Percentiles rank a stretch among this genome's conserved stretches.
These are phyloP conservation scores for Cantharis flavilabris DNA, from an alignment of 2,888 invertebrate species.

Conservation along the genomic window DNA sequence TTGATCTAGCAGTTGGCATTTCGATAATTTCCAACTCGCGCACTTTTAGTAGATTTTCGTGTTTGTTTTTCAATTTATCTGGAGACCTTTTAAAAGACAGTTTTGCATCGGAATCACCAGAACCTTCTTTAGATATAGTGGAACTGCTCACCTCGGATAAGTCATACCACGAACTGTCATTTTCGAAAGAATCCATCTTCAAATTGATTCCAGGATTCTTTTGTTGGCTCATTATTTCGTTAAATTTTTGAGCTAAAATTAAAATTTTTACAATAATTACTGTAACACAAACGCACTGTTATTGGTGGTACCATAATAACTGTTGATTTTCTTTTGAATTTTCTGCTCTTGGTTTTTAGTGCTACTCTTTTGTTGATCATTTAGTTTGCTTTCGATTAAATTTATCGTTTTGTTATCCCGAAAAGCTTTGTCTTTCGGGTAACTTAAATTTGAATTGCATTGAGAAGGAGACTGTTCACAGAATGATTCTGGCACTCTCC, in stretches of 20 bases:
- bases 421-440: not conserved
- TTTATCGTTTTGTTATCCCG: not conserved
- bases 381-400: not conserved
- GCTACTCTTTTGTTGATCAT: not conserved
- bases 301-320: not conserved
- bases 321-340: not conserved
- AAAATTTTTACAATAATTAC: not conserved
- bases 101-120: not conserved
- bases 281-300: not conserved
- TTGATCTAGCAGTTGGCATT: slow-evolving; percentile 22
- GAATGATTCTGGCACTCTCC: not conserved
- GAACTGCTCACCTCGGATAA: slow-evolving; percentile 28
- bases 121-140: slow-evolving; percentile 8
- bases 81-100: not conserved
- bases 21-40: slow-evolving; percentile 23
- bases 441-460: not conserved
- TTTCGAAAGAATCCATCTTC: not conserved
- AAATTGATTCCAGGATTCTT: not conserved
- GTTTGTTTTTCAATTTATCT: not conserved
- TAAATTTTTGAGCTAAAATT: not conserved
- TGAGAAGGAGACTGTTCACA: not conserved
- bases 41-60: not conserved
- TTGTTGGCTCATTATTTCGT: not conserved
- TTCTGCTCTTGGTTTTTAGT: not conserved
- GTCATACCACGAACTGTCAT: slow-evolving; percentile 35